Base-by-base conservation (phyloP, 2,113 vertebrate species). In the Notarius quadriscutis region DNA sequence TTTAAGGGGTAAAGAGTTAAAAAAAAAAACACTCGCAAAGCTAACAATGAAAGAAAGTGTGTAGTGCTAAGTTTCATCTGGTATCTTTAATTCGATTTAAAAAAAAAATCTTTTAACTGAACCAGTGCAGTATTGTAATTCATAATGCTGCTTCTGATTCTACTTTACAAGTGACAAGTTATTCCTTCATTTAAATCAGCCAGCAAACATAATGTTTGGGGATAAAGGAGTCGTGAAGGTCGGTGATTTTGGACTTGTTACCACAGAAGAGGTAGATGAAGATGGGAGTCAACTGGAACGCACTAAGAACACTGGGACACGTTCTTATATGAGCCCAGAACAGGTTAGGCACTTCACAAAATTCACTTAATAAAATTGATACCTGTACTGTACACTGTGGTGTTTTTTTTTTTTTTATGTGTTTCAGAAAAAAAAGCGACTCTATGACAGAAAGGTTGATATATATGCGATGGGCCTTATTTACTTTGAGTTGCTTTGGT, bases 191-290 rank as follows among this genome's bases (percentile, higher is more conserved):
- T 60, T 88, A 10, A 48, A 81, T 86, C 88, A 98, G 97, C 97
- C 97, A 77, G 62, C 67, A 82, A 99, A 99, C 91, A 96, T 99
- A 92, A 95, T 99, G 91, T 91, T 99, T 90, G 95, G 95, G 11
- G 27, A 0, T 7, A 65, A 92, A 10, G 86, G 89, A 34, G 72
- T 90, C 27, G 91, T 97, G 90, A 98, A 98, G 94, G 97, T 99
- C 53, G 97, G 96, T 6, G 97, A 99, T 92, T 98, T 99, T 1
- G 97, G 97, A 81, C 95, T 99, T 50, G 96, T 94, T 85, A 96
- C 96, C 62, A 89, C 88, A 48, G 89, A 91, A 85, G 48, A 80
- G 57, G 8, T 1, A 0, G 80, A 51, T 17, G 62, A 81, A 1
- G 89, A 87, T 55, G 89, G 90, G 3, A 92, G 84, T 82, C 34